A percentile compares a stretch with the other conserved stretches of the same genome.
Conservation (phyloP, 2,113 vertebrate genomes). For the Nycticorax nycticorax region DNA sequence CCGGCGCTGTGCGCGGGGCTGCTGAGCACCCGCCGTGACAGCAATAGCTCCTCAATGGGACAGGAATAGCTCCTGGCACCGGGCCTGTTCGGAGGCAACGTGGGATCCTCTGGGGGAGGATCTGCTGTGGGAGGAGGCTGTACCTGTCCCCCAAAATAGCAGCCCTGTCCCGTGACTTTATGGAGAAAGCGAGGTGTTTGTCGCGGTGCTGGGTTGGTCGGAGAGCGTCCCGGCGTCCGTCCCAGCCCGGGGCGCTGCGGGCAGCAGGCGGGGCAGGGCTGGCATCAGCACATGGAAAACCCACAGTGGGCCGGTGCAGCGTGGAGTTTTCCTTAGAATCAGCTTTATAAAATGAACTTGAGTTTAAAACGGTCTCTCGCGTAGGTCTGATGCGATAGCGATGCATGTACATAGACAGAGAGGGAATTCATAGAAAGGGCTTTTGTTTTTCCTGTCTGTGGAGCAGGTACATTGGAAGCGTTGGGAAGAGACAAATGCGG, state of each 20-base stretch:
- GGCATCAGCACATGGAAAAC: neutral
- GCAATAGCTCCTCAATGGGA: neutral
- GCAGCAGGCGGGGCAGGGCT: neutral
- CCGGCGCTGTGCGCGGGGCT: neutral
- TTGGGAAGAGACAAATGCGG: neutral
- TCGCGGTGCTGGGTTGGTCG: neutral
- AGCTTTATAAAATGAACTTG: neutral
- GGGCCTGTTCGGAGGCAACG: neutral
- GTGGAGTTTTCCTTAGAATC: neutral
- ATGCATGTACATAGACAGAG: rapidly evolving
- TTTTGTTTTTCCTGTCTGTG: neutral
- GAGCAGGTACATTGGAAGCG: neutral
- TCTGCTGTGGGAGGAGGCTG: neutral
- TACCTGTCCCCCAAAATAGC: neutral
- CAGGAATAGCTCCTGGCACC: neutral
- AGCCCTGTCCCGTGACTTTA: neutral
- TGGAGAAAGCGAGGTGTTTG: rapidly evolving
- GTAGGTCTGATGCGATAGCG: neutral
- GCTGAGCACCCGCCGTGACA: neutral
- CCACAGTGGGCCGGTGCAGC: rapidly evolving
- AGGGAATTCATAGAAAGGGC: neutral
- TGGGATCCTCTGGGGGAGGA: neutral
- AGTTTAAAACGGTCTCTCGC: neutral
- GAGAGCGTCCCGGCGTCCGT: rapidly evolving
- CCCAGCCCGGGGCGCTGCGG: neutral